A percentile compares a stretch with the other conserved stretches of the same genome.
Conservation (phyloP, 2,888 invertebrate species). For the Reticulitermes lucifugus region DNA sequence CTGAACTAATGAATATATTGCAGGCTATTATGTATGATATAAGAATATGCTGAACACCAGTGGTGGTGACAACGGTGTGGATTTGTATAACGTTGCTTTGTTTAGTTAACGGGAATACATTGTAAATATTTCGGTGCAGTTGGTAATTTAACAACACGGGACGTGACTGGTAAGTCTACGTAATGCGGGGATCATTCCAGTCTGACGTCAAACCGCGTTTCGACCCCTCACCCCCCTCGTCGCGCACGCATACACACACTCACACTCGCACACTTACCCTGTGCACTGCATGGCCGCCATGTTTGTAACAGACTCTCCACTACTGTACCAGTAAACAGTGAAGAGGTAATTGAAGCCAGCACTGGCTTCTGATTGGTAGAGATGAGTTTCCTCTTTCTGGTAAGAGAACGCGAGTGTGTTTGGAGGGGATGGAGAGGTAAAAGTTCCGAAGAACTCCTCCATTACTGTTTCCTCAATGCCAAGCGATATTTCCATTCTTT, state of each 20-base stretch:
- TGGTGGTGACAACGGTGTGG: too few species aligned
- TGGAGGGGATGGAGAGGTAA: background rate
- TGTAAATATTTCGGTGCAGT: too few species aligned
- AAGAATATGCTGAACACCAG: too few species aligned
- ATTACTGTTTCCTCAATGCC: background rate
- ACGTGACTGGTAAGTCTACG: too few species aligned
- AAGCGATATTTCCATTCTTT: background rate
- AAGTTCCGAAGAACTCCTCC: background rate
- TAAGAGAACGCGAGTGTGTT: background rate
- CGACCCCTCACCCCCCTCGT: too few species aligned
- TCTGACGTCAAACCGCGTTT: background rate
- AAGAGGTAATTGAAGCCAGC: slow-evolving; percentile 19
- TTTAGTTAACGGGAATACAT: too few species aligned
- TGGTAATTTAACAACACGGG: too few species aligned
- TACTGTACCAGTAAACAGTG: slow-evolving; percentile 11
- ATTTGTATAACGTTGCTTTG: too few species aligned
- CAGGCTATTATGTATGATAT: too few species aligned
- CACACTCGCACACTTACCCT: too few species aligned
- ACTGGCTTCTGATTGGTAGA: slow-evolving; percentile 23
- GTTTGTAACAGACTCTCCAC: slow-evolving; percentile 6
- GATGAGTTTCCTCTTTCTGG: slow-evolving; percentile 21
- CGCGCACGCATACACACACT: too few species aligned
- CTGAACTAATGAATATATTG: too few species aligned
- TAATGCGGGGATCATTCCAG: background rate
- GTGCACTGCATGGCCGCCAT: background rate